These are phyloP conservation scores for Dryomyza anilis DNA, from an alignment of 2,888 invertebrate genomes.

Conservation along the genomic window DNA sequence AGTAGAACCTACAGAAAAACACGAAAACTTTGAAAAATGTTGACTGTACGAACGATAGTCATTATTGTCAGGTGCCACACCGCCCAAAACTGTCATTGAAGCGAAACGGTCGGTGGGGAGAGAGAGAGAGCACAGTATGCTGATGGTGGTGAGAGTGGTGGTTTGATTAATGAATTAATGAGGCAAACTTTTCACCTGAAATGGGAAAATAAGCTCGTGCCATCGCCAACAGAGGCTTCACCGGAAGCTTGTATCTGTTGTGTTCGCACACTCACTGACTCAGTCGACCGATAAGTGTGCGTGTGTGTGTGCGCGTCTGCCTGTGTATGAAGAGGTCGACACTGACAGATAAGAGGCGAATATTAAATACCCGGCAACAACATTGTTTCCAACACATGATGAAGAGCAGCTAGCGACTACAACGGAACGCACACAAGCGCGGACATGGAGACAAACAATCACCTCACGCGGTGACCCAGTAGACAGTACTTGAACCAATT, in stretches of 20 bases:
- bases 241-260: background rate
- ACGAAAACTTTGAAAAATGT: background rate
- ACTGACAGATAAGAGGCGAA: constrained; percentile 13
- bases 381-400: constrained; percentile 8
- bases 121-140: too few species aligned
- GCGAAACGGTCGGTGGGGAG: too few species aligned
- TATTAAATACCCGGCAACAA: constrained; percentile 14
- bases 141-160: too few species aligned
- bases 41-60: constrained; percentile 21
- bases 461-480: background rate
- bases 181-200: constrained; percentile 34
- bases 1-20: too few species aligned
- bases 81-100: constrained; percentile 29
- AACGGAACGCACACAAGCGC: background rate
- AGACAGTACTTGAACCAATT: too few species aligned
- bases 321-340: constrained; percentile 20
- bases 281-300: background rate
- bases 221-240: background rate
- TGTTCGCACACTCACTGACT: too few species aligned
- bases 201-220: constrained; percentile 3
- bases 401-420: too few species aligned
- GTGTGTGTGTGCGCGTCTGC: too few species aligned
- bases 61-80: constrained; percentile 32
- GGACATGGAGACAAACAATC: background rate
- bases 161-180: constrained; percentile 37